Base-by-base conservation (phyloP, 2,113 vertebrate species). In the Proterorhinus semilunaris region DNA sequence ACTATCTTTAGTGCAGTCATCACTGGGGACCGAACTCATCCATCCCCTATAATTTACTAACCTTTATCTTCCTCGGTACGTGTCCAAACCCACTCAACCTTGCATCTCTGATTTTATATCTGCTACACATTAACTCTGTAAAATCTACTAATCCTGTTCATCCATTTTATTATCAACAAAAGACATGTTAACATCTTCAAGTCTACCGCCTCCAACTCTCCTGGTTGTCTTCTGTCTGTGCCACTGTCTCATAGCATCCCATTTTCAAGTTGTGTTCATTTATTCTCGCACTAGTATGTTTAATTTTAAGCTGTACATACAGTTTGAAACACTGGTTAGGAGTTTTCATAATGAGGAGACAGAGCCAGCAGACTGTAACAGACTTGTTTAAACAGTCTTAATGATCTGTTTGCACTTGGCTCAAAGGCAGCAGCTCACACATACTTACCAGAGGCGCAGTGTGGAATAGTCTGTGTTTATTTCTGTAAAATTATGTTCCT, bases 371-470 rank as follows among this genome's bases (percentile, higher is more conserved):
- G 66, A 76, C 69, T 80, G 71, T 72, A 71, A 79, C 86, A 83
- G 83, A 83, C 83, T 90, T 91, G 83, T 90, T 90, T 86, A 76
- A 83, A 89, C 79, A 84, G 77, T 16, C 80, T 69, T 90, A 87
- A 90, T 79, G 84, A 87, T 81, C 85, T 75, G 82, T 89, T 89
- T 78, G 85, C 83, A 87, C 79, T 87, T 90, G 87, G 88, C 86
- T 49, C 11, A 12, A 3, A 46, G 5, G 47, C 65, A 54, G 67
- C 27, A 62, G 70, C 83, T 87, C 79, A 62, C 86, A 84, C 86
- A 71, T 85, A 84, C 79, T 82, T 82, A 74, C 43, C 67, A 82
- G 16, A 66, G 61, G 77, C 83, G 68, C 62, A 8, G 55, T 68
- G 61, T 78, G 66, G 66, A 78, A 85, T 79, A 72, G 80, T 51